These are phyloP conservation scores for Zaprionus lachaisei DNA, from an alignment of 1,140 invertebrate species.

Conservation along the genomic window DNA sequence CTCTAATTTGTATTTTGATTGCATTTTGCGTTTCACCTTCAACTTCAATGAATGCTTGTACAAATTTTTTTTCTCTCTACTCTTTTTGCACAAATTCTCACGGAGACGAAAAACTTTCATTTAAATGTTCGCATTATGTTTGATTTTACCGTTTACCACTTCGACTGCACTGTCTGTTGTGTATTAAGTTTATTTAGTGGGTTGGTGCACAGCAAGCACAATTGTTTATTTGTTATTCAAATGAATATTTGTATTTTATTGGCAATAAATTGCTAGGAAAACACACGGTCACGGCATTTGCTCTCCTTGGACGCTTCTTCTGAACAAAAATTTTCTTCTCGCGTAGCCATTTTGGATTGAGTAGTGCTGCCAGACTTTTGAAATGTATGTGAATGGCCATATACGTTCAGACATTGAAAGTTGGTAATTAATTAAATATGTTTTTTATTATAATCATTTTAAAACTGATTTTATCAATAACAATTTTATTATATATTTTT, in stretches of 20 bases:
- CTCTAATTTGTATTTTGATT: conserved; percentile 40
- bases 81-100: conserved; percentile 62
- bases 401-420: conserved; percentile 21
- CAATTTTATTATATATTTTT: not conserved
- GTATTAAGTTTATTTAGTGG: conserved; percentile 20
- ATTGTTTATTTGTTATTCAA: conserved; percentile 58
- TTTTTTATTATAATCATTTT: too few species aligned
- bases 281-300: conserved; percentile 73
- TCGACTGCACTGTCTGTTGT: conserved; percentile 9
- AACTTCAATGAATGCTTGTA: conserved; percentile 50
- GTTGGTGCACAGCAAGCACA: conserved; percentile 10
- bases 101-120: conserved; percentile 67
- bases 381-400: not conserved
- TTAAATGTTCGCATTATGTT: conserved; percentile 50
- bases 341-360: conserved; percentile 73
- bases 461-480: not conserved
- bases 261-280: conserved; percentile 53
- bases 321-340: conserved; percentile 67
- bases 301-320: conserved; percentile 73
- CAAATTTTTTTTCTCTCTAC: conserved; percentile 54
- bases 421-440: not conserved
- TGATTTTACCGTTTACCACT: conserved; percentile 3
- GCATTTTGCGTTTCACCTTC: conserved; percentile 62
- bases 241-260: conserved; percentile 57
- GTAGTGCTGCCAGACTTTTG: conserved; percentile 38